These are phyloP conservation scores for Geococcyx californianus DNA, from an alignment of 2,113 vertebrate genomes.

Conservation along the genomic window DNA sequence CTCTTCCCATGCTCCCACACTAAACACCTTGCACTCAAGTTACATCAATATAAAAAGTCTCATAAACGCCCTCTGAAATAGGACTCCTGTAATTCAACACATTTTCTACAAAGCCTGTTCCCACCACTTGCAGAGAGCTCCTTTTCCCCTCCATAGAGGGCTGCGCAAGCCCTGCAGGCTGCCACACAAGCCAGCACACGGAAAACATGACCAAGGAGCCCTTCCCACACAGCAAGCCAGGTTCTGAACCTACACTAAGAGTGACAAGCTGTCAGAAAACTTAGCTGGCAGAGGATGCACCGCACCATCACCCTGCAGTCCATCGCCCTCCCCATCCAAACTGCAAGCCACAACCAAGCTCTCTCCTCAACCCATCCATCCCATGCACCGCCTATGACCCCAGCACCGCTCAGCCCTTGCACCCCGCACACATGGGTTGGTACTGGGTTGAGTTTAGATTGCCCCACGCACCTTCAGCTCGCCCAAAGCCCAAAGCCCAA, in stretches of 20 bases:
- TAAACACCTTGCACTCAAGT: accelerated
- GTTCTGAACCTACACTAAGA: accelerated
- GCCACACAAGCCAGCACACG: accelerated
- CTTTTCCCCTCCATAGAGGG: background rate
- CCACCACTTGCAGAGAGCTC: background rate
- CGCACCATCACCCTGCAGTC: accelerated
- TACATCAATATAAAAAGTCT: accelerated
- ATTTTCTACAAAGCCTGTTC: accelerated
- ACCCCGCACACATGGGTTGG: no score
- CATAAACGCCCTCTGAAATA: accelerated
- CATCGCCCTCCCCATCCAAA: no score
- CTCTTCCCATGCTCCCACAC: background rate
- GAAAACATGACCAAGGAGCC: accelerated
- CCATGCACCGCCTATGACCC: background rate
- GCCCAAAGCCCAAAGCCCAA: no score
- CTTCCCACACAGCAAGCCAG: accelerated
- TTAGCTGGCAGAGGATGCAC: accelerated
- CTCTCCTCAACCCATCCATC: background rate
- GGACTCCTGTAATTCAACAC: accelerated
- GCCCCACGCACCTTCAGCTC: background rate
- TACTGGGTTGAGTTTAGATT: no score
- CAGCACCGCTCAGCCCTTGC: no score
- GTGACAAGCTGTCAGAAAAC: accelerated
- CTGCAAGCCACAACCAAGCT: background rate
- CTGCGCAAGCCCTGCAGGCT: background rate